Evolutionary conservation across 2,888 invertebrate genomes (phyloP), one percentile per base, ranked within the genome.

Genomic region (Cantharis nigra): DNA sequence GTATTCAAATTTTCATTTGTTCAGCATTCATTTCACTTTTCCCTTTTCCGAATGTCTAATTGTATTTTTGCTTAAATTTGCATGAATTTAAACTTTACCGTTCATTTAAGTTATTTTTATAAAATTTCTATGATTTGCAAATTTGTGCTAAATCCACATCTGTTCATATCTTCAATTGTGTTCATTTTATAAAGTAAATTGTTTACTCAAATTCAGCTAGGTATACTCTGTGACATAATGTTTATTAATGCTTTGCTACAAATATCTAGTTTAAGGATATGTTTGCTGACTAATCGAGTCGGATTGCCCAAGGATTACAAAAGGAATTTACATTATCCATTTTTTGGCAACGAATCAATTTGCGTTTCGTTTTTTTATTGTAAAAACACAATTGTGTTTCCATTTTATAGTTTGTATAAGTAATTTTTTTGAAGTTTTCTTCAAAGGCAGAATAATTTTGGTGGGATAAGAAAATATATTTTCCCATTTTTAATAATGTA

Each of bases 291-390:
- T 71, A 75, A 75, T 71, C 62, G 5, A 33, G 49, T 26, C 49
- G 49, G 62, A 71, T 75, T 75, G 71, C 70, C 71, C 75, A 75
- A 75, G 75, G 75, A 75, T 75, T 75, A 75, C 71, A 75, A 71
- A 75, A 71, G 65, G 67, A 67, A 71, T 71, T 75, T 71, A 63
- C 64, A 71, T 75, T 75, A 75, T 71, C 75, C 67, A 63, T 63
- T 14, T 71, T 71, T 64, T 75, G 75, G 75, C 75, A 75, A 49
- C 67, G 75, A 67, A 49, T 75, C 75, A 75, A 71, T 69, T 71
- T 16, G 71, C 63, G 28, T 67, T 71, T 14, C 71, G 26, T 73
- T 30, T 20, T 33, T 11, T 28, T 14, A 13, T 20, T 13, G n/a
- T 63, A 74, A 63, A 9, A 70, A 33, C 20, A 64, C n/a, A 63